phyloP scores from a whole-genome alignment of 64 coral and sea anemone species.

The Platygyra sinensis region DNA sequence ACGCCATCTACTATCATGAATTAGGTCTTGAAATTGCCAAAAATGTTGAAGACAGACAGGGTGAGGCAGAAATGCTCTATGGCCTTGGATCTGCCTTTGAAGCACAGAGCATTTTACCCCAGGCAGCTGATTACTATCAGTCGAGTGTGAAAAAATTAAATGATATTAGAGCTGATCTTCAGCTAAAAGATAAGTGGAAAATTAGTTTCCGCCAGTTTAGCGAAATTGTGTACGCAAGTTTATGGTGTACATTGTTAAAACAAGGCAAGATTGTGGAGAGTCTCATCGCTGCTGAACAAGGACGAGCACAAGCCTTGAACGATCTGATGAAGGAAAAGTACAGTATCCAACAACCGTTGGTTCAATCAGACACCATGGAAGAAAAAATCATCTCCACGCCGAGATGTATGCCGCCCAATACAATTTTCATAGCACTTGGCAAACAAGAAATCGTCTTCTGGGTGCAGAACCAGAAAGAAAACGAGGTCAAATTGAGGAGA shows the following conservation, averaged over 20 bases:
- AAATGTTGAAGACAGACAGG: neutral
- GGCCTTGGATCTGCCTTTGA: neutral
- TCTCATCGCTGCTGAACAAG: neutral
- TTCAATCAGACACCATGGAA: neutral
- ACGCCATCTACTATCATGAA: neutral
- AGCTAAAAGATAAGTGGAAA: neutral
- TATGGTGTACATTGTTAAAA: neutral
- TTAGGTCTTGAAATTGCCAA: neutral
- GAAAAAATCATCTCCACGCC: no score
- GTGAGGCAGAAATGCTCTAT: neutral
- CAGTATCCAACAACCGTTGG: neutral
- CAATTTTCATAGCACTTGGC: neutral
- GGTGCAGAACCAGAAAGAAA: neutral
- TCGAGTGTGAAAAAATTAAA: neutral
- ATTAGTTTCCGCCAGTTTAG: neutral
- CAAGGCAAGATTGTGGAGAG: neutral
- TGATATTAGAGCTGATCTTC: neutral
- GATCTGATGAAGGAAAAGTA: neutral
- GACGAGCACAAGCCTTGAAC: neutral
- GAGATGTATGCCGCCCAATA: neutral
- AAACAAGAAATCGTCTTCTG: neutral
- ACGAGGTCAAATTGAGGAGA: neutral
- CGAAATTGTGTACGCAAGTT: neutral
- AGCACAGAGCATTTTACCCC: neutral
- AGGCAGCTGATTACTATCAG: neutral